Conservation (phyloP, 37 sponge, comb jelly and placozoan species). For the Oscarella lobularis region DNA sequence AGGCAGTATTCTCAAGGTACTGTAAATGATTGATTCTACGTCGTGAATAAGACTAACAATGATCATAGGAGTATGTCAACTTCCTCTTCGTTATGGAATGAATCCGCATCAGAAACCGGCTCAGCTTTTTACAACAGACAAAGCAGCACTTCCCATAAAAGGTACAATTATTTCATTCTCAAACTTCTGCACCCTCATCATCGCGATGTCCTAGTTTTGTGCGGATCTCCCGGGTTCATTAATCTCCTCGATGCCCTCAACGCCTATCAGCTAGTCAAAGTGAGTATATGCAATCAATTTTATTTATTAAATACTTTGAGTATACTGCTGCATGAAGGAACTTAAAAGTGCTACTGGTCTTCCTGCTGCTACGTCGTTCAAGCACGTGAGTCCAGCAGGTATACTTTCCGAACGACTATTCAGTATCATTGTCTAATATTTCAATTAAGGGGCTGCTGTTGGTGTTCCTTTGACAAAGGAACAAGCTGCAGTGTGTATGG, state of each 20-base stretch:
- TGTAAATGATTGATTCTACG: neutral
- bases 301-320: neutral
- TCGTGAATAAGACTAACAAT: too few relatives aligned
- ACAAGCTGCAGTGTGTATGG: conserved; percentile 6
- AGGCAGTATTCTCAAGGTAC: neutral
- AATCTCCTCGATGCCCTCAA: conserved; percentile 12
- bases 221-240: conserved; percentile 12
- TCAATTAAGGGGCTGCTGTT: conserved; percentile 10
- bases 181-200: too few relatives aligned
- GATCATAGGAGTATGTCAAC: neutral
- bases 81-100: conserved; percentile 17
- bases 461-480: conserved; percentile 10
- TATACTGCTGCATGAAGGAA: conserved; percentile 7
- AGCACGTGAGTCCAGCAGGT: conserved; percentile 21
- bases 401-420: neutral
- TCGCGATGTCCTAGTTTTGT: neutral
- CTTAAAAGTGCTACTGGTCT: neutral
- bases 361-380: conserved; percentile 16
- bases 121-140: conserved; percentile 12
- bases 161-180: too few relatives aligned
- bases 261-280: conserved; percentile 13
- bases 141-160: neutral
- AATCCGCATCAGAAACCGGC: conserved; percentile 13
- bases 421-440: neutral
- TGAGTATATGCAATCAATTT: neutral